Percentiles rank a stretch among this genome's conserved stretches.
Conservation (phyloP, 2,888 invertebrate species). For the Silvanus unidentatus region DNA sequence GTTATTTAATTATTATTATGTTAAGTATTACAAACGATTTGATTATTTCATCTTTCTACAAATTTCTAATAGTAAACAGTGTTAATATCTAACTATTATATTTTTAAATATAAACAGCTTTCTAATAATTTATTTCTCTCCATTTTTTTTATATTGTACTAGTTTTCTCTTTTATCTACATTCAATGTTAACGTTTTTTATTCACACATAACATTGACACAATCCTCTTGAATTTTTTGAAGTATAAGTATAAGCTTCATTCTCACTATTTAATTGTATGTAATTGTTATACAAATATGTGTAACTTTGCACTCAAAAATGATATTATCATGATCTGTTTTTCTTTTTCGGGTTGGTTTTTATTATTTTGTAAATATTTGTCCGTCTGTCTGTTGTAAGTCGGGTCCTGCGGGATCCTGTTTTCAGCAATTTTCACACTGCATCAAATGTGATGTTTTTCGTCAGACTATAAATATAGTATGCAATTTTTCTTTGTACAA, state of each 20-base stretch:
- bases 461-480: conserved; percentile 24
- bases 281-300: no score
- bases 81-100: neutral
- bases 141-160: conserved; percentile 2
- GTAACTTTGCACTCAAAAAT: no score
- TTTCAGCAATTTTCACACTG: conserved; percentile 6
- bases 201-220: conserved; percentile 4
- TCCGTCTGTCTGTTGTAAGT: conserved; percentile 10
- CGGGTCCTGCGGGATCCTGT: no score
- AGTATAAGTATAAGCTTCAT: no score
- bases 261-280: no score
- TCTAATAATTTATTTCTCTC: conserved; percentile 4
- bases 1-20: conserved; percentile 1
- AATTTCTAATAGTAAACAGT: conserved; percentile 4
- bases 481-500: conserved; percentile 26
- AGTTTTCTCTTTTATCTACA: conserved; percentile 6
- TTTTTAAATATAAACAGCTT: conserved; percentile 1
- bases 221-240: neutral
- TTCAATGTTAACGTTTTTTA: conserved; percentile 4
- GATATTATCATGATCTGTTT: no score
- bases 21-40: conserved; percentile 4
- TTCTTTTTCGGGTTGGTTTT: no score
- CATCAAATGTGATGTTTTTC: conserved; percentile 18
- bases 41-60: conserved; percentile 3
- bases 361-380: conserved; percentile 1